These are phyloP conservation scores for Coturnix japonica DNA, from an alignment of 2,113 vertebrate genomes.

Conservation along the genomic window DNA sequence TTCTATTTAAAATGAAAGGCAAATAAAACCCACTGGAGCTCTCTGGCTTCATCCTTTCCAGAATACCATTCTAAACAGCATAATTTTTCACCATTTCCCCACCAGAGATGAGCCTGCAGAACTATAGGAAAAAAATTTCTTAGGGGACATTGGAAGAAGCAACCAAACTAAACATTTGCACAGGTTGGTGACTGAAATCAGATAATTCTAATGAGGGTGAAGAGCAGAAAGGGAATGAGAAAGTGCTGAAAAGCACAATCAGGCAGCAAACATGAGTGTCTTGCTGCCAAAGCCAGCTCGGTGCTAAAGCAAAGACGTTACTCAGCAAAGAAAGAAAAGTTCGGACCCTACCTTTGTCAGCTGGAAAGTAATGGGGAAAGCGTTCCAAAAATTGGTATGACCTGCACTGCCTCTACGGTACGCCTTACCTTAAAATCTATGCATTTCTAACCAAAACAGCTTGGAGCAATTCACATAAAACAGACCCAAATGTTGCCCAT, in stretches of 20 bases:
- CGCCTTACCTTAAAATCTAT: conserved; percentile 82
- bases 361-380: conserved; percentile 69
- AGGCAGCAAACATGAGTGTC: conserved; percentile 25
- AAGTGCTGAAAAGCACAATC: conserved; percentile 52
- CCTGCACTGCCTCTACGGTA: conserved; percentile 63
- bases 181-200: conserved; percentile 1
- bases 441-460: conserved; percentile 85
- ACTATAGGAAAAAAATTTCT: not conserved
- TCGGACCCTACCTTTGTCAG: conserved; percentile 79
- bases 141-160: not conserved
- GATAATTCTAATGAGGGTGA: not conserved
- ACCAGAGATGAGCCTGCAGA: not conserved
- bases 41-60: not conserved
- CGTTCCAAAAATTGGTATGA: conserved; percentile 75
- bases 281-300: conserved; percentile 20
- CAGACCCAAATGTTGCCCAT: conserved; percentile 85
- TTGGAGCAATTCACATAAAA: conserved; percentile 87
- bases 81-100: not conserved
- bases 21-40: not conserved
- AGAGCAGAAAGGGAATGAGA: not conserved
- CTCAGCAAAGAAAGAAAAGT: conserved; percentile 66
- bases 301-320: conserved; percentile 34
- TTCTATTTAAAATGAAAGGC: not conserved
- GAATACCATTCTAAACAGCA: conserved; percentile 17
- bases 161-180: not conserved